These are phyloP conservation scores for Zaprionus tsacasi DNA, from an alignment of 1,140 invertebrate species.

Conservation along the genomic window DNA sequence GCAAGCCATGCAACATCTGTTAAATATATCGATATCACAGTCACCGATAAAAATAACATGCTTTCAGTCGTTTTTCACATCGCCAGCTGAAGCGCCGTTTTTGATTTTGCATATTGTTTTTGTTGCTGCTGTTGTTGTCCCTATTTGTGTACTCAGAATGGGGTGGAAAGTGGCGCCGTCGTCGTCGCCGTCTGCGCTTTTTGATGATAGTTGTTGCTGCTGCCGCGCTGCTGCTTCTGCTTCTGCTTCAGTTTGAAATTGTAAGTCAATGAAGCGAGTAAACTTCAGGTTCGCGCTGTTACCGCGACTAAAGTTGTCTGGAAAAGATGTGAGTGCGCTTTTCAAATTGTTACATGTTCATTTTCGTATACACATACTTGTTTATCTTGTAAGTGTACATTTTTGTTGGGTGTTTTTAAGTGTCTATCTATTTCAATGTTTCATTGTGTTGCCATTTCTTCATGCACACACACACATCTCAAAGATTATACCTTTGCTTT, in stretches of 20 bases:
- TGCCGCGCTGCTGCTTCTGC: background rate
- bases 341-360: slow-evolving; percentile 61
- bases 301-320: slow-evolving; percentile 84
- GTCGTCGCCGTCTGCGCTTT: slow-evolving; percentile 33
- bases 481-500: slow-evolving; percentile 47
- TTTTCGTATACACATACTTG: slow-evolving; percentile 49
- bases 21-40: slow-evolving; percentile 27
- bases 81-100: slow-evolving; percentile 45
- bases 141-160: slow-evolving; percentile 40
- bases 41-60: slow-evolving; percentile 49
- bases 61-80: slow-evolving; percentile 17
- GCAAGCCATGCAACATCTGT: background rate
- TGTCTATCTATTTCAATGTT: slow-evolving; percentile 48
- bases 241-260: slow-evolving; percentile 76
- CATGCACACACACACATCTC: slow-evolving; percentile 32
- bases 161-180: slow-evolving; percentile 66
- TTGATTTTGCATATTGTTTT: slow-evolving; percentile 42
- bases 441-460: slow-evolving; percentile 50
- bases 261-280: slow-evolving; percentile 84
- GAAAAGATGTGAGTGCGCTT: slow-evolving; percentile 83
- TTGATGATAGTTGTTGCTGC: slow-evolving; percentile 54
- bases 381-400: slow-evolving; percentile 65
- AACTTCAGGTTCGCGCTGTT: slow-evolving; percentile 84
- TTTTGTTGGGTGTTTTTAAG: slow-evolving; percentile 57
- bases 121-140: slow-evolving; percentile 49